These are phyloP conservation scores for Tetranychus piercei DNA, from an alignment of 2,888 invertebrate species.

Conservation along the genomic window DNA sequence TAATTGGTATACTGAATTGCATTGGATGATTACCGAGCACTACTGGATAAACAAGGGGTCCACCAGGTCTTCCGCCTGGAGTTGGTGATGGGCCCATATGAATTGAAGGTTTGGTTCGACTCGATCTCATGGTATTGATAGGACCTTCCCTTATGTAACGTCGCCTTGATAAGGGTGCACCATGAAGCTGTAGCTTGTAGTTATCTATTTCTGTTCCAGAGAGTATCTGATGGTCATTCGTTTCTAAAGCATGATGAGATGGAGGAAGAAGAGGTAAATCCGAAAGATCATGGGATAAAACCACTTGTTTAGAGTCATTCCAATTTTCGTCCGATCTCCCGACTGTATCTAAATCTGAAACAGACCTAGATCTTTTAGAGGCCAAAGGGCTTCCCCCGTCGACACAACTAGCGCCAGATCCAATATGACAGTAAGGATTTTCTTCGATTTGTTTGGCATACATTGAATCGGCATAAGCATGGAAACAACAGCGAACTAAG, in stretches of 20 bases:
- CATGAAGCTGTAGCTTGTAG: conserved; percentile 47
- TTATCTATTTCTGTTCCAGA: conserved; percentile 47
- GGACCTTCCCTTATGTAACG: conserved; percentile 6
- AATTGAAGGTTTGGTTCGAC: background rate
- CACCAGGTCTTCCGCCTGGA: background rate
- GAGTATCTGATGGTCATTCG: conserved; percentile 25
- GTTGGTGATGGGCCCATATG: background rate
- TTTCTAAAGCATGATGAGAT: conserved; percentile 2
- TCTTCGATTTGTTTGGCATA: conserved; percentile 57
- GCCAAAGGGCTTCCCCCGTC: background rate
- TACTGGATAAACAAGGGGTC: background rate
- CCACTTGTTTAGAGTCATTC: background rate
- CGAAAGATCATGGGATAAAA: background rate
- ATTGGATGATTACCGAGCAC: conserved; percentile 6
- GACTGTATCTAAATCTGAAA: conserved; percentile 25
- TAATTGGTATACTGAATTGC: conserved; percentile 2
- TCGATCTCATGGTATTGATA: background rate
- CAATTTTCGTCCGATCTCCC: conserved; percentile 20
- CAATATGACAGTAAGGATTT: conserved; percentile 26
- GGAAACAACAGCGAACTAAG: conserved; percentile 87
- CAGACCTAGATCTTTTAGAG: conserved; percentile 21
- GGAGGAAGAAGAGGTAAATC: conserved; percentile 17
- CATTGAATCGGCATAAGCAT: conserved; percentile 87
- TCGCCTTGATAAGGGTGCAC: conserved; percentile 16
- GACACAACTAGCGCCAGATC: background rate